A percentile compares a stretch with the other conserved stretches of the same genome.
Conservation (phyloP, 2,113 vertebrate genomes). For the Lethenteron camtschaticum region DNA sequence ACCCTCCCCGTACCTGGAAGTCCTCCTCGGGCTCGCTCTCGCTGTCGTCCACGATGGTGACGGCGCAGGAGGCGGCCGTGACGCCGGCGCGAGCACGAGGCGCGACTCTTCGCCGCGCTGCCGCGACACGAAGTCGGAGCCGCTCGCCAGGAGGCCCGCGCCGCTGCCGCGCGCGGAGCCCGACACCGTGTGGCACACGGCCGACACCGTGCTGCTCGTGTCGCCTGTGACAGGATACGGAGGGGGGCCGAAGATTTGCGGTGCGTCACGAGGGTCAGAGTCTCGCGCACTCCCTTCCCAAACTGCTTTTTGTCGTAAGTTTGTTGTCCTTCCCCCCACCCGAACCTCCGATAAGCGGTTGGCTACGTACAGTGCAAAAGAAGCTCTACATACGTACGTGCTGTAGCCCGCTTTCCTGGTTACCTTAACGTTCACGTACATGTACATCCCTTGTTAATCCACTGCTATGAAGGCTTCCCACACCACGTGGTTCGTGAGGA, state of each 20-base stretch:
- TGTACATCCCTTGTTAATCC: no score
- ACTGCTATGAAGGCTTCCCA: no score
- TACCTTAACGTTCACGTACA: no score
- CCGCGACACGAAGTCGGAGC: constrained; percentile 74
- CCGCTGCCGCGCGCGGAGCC: constrained; percentile 65
- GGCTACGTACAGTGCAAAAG: no score
- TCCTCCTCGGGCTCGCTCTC: constrained; percentile 84
- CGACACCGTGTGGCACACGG: constrained; percentile 55
- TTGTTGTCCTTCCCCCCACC: no score
- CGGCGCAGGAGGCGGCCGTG: constrained; percentile 45
- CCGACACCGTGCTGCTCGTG: constrained; percentile 53
- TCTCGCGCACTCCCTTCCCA: no score
- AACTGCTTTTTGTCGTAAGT: no score
- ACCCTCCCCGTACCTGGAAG: constrained; percentile 26
- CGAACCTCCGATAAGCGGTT: no score
- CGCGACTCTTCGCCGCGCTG: constrained; percentile 38
- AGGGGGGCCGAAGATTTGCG: not conserved
- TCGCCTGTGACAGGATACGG: constrained; percentile 36
- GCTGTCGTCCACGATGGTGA: constrained; percentile 67
- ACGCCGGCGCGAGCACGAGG: constrained; percentile 42
- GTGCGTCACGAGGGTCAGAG: no score
- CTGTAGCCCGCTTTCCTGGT: no score
- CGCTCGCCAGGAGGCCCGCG: constrained; percentile 44
- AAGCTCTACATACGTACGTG: no score
- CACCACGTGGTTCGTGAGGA: no score